Evolutionary conservation across 2,113 vertebrate species (phyloP).

Genomic region (Cisticola juncidis): DNA sequence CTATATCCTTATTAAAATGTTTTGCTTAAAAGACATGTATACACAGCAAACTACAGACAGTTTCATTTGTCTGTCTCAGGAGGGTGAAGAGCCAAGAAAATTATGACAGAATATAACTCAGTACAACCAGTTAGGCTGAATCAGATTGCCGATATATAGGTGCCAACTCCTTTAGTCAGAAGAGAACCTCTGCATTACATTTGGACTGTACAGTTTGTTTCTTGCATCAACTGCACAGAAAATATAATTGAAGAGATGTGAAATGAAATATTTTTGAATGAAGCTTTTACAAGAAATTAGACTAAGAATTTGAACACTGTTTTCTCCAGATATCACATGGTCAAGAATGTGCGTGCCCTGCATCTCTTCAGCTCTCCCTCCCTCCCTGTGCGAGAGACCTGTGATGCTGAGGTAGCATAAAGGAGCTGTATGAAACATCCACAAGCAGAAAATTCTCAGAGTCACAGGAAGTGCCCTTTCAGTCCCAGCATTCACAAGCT

Average conservation of each 20-base stretch:
- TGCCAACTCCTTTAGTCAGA: not conserved
- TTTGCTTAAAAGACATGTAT: not conserved
- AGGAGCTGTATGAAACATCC: not conserved
- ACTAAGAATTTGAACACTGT: not conserved
- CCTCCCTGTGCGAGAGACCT: not conserved
- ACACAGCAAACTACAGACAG: not conserved
- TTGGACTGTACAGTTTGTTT: not conserved
- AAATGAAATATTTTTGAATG: not conserved
- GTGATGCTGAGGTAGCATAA: not conserved
- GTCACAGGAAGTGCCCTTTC: not conserved
- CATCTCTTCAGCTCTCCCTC: not conserved
- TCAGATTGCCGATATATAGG: not conserved
- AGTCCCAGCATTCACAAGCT: not conserved
- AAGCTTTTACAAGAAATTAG: not conserved
- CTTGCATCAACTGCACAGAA: not conserved
- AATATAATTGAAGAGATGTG: not conserved
- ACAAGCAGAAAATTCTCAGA: not conserved
- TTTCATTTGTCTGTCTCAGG: not conserved
- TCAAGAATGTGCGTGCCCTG: fast-evolving
- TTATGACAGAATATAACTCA: not conserved
- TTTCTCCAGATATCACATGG: not conserved
- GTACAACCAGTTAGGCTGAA: not conserved
- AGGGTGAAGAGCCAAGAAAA: not conserved
- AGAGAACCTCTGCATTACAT: not conserved
- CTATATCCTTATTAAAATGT: not conserved